Evolutionary conservation across 2,797 vertebrate genomes (phyloP), one percentile per base, ranked within the genome.

Genomic region (Apodemus agrarius): DNA sequence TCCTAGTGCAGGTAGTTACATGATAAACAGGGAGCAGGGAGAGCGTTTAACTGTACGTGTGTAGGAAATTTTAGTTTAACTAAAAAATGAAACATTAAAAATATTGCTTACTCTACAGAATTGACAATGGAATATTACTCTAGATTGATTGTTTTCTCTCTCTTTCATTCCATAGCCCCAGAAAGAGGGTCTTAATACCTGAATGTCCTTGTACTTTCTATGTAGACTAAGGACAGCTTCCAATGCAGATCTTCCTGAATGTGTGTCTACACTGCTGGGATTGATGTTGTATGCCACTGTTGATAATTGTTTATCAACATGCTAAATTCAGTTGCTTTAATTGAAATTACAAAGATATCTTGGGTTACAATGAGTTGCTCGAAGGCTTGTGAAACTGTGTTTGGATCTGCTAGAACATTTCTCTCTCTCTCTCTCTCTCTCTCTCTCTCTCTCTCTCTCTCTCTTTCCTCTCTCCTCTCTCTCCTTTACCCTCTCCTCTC

Each of bases 281-380:
- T 34, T 84, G 63, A 65, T 65, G 40, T 13, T 31, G 26, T 12
- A 34, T 46, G 29, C 19, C 63, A n/a, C 21, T 69, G 29, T 12
- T 69, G 61, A 79, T 74, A 22, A 46, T 52, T 72, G 49, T 89
- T 89, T 74, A 49, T 12, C 22, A 94, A 31, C 72, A 69, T 83
- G 43, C 61, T 92, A 21, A 92, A 59, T 82, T 69, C 59, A 79
- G 5, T 93, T 91, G 59, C 43, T 91, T 63, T 83, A 83, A 86
- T 37, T 91, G 57, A 89, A 92, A 87, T 93, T 59, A 76, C 37
- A 91, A 40, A 92, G 90, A n/a, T n/a, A 90, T 63, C 26, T 29
- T 78, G 2, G 29, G 29, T 31, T 21, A 34, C 69, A 88, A 67
- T 75, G 6, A 52, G 52, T 69, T 63, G 75, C 46, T 95, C 87